Percentiles rank a stretch among this genome's conserved stretches.
Conservation (phyloP, 2,888 invertebrate species). For the Creontiades dilutus region DNA sequence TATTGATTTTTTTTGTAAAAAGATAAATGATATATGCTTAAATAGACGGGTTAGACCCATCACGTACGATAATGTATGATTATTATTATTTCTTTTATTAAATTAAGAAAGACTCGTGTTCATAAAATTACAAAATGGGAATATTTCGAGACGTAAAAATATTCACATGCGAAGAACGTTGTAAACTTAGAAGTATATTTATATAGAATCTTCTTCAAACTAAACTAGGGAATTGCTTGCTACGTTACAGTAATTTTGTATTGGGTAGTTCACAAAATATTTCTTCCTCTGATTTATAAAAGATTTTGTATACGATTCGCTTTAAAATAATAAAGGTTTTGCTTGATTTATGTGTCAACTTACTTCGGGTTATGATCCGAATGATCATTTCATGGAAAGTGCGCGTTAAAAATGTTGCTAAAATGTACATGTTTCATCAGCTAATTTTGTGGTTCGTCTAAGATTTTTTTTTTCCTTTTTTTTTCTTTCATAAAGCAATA, state of each 20-base stretch:
- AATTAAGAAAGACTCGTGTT: slow-evolving; percentile 66
- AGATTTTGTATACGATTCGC: slow-evolving; percentile 67
- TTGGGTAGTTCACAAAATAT: slow-evolving; percentile 69
- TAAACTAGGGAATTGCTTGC: slow-evolving; percentile 70
- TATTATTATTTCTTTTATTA: slow-evolving; percentile 16
- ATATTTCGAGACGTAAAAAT: slow-evolving; percentile 72
- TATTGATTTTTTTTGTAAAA: slow-evolving; percentile 10
- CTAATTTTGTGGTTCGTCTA: slow-evolving; percentile 43
- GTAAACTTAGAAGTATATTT: slow-evolving; percentile 34
- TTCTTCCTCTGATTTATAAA: slow-evolving; percentile 72
- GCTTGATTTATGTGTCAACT: slow-evolving; percentile 45
- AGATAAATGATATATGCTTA: slow-evolving; percentile 21
- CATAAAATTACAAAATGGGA: slow-evolving; percentile 62
- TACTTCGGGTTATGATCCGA: slow-evolving; percentile 41
- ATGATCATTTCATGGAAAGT: slow-evolving; percentile 12
- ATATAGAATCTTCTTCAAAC: slow-evolving; percentile 64
- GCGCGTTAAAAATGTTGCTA: slow-evolving; percentile 32
- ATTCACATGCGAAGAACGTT: slow-evolving; percentile 72
- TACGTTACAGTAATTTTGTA: slow-evolving; percentile 49
- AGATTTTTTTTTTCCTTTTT: background rate
- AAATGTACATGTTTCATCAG: slow-evolving; percentile 52
- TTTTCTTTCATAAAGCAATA: slow-evolving; percentile 49
- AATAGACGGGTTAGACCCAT: slow-evolving; percentile 48
- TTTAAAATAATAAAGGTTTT: slow-evolving; percentile 54
- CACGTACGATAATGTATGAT: slow-evolving; percentile 4